Evolutionary conservation across 2,797 vertebrate species (phyloP).

Genomic region (Coreius guichenoti): DNA sequence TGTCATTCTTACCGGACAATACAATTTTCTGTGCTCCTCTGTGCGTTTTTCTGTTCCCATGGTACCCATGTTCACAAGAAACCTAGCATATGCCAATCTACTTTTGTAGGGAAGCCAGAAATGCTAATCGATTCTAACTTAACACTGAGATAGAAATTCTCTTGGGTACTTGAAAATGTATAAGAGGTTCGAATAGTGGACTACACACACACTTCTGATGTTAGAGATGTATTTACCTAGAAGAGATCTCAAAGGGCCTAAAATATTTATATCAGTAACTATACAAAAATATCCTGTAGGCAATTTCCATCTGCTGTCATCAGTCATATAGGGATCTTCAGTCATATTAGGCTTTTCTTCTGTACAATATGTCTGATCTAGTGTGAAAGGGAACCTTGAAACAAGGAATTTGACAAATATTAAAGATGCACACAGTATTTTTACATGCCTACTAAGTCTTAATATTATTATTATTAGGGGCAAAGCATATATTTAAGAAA

Average conservation of each 20-base stretch:
- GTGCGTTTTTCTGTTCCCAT: constrained; percentile 14
- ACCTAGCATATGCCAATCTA: constrained; percentile 34
- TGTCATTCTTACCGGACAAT: not conserved
- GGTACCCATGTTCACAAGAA: constrained; percentile 29
- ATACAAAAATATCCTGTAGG: constrained; percentile 22
- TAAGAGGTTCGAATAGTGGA: constrained; percentile 32
- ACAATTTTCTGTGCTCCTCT: constrained; percentile 21
- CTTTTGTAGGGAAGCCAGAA: constrained; percentile 53
- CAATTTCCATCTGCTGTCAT: not conserved
- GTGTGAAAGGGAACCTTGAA: not conserved
- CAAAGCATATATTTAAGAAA: too few species aligned
- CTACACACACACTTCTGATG: constrained; percentile 10
- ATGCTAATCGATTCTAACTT: constrained; percentile 47
- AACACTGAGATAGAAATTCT: constrained; percentile 35
- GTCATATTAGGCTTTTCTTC: not conserved
- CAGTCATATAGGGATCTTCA: not conserved
- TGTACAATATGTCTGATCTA: too few species aligned
- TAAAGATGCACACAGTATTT: not conserved
- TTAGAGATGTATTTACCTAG: constrained; percentile 20
- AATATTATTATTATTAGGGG: too few species aligned
- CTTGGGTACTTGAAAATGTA: constrained; percentile 22
- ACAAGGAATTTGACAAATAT: not conserved
- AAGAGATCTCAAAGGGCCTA: constrained; percentile 5
- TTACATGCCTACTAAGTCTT: not conserved
- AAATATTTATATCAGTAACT: constrained; percentile 39